These are phyloP conservation scores for Bradysia coprophila DNA, from an alignment of 1,140 invertebrate genomes.

Conservation along the genomic window DNA sequence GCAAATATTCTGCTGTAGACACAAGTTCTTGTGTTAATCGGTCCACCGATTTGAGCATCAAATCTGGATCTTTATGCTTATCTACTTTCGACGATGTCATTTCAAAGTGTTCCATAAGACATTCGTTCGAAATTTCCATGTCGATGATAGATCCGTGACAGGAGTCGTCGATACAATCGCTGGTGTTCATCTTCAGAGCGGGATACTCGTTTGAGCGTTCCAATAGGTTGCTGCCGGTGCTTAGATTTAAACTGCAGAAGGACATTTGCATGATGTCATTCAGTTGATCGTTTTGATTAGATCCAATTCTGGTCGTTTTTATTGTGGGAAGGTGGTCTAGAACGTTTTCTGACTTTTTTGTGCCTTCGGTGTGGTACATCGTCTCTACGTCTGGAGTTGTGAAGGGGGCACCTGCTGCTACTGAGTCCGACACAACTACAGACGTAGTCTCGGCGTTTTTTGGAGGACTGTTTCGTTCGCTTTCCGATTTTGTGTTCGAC, in stretches of 20 bases:
- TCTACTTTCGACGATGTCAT: constrained; percentile 7
- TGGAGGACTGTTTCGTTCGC: constrained; percentile 13
- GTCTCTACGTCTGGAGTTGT: constrained; percentile 15
- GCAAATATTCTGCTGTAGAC: constrained; percentile 30
- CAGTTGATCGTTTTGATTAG: not conserved
- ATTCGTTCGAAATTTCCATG: constrained; percentile 26
- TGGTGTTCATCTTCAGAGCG: constrained; percentile 13
- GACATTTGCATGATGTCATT: not conserved
- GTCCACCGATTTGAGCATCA: constrained; percentile 45
- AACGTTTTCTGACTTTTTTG: constrained; percentile 3
- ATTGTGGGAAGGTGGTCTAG: not conserved
- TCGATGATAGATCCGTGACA: constrained; percentile 20
- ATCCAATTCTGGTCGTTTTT: constrained; percentile 1
- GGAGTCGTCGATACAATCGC: constrained; percentile 3
- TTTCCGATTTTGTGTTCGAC: not conserved
- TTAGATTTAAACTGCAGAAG: constrained; percentile 1
- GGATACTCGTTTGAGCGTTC: constrained; percentile 23
- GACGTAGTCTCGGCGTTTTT: constrained; percentile 35
- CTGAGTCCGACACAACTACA: constrained; percentile 28
- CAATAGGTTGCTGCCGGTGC: not conserved
- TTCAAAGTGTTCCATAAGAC: constrained; percentile 12
- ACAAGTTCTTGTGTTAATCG: constrained; percentile 39
- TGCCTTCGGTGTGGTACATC: constrained; percentile 9
- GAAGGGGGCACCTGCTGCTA: constrained; percentile 15
- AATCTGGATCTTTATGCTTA: constrained; percentile 37